A percentile compares a stretch with the other conserved stretches of the same genome.
Evolutionary conservation across 2,113 vertebrate species (phyloP).

Genomic region (Corythaeola cristata): DNA sequence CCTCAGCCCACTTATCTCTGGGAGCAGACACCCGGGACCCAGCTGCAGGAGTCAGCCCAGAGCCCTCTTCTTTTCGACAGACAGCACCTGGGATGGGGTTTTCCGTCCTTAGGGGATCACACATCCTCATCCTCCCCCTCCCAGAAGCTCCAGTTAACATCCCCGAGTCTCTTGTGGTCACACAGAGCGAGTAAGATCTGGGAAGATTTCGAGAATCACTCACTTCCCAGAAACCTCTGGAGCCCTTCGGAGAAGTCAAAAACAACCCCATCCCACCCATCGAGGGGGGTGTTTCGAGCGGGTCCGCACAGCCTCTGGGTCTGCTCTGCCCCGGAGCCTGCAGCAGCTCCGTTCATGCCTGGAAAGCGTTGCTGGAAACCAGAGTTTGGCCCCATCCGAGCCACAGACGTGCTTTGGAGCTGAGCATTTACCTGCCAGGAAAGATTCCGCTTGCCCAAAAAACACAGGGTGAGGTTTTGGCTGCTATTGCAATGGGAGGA

Average conservation of each 20-base stretch:
- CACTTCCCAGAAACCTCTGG: not conserved
- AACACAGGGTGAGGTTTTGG: rapidly evolving
- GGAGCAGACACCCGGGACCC: not conserved
- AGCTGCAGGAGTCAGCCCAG: not conserved
- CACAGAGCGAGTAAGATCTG: not conserved
- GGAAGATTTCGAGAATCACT: not conserved
- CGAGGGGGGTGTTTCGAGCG: not conserved
- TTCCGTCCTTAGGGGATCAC: not conserved
- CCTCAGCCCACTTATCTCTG: not conserved
- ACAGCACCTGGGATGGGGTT: rapidly evolving
- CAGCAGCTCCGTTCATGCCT: not conserved
- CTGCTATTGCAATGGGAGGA: not conserved
- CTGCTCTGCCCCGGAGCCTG: not conserved
- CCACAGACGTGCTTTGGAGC: not conserved
- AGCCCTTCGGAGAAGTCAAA: not conserved
- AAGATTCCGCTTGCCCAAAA: not conserved
- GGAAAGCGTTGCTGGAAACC: not conserved
- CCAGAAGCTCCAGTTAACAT: not conserved
- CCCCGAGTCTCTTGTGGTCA: not conserved
- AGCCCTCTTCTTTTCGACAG: not conserved
- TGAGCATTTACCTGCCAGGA: not conserved
- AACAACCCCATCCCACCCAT: not conserved
- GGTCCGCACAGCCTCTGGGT: not conserved
- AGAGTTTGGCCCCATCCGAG: not conserved
- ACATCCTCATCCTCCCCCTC: not conserved